Evolutionary conservation across 2,888 invertebrate genomes (phyloP).

Genomic region (Drosophila nr. fundita): DNA sequence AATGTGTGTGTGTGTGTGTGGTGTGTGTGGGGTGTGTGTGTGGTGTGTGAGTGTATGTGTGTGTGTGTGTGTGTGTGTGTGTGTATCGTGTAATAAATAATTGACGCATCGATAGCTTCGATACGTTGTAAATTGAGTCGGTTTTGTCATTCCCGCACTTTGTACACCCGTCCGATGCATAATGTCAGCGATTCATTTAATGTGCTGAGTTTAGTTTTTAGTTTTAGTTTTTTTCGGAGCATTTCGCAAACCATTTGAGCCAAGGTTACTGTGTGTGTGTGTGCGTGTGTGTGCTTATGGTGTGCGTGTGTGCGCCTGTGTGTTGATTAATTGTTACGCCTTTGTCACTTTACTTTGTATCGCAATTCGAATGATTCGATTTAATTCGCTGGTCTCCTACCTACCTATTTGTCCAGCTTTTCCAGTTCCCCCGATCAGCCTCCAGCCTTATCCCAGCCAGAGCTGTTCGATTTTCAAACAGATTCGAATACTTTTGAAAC

Average conservation of each 20-base stretch:
- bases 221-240: not conserved
- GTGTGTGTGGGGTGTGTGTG: too few relatives aligned
- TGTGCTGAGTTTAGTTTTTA: slow-evolving; percentile 13
- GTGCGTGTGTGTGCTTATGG: not conserved
- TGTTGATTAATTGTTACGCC: slow-evolving; percentile 63
- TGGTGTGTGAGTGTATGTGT: not conserved
- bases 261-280: slow-evolving; percentile 11
- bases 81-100: slow-evolving; percentile 35
- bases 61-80: not conserved
- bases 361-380: slow-evolving; percentile 13
- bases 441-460: not conserved
- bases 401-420: not conserved
- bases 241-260: slow-evolving; percentile 21
- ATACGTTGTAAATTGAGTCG: not conserved
- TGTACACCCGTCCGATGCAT: not conserved
- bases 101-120: slow-evolving; percentile 16
- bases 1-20: slow-evolving; percentile 27
- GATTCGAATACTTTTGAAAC: not conserved
- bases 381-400: not conserved
- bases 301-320: slow-evolving; percentile 4
- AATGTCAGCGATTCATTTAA: slow-evolving; percentile 1
- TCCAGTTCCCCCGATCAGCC: not conserved
- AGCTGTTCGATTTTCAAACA: not conserved
- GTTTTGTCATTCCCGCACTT: not conserved
- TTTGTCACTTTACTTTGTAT: slow-evolving; percentile 54